These are phyloP conservation scores for Lissocephala sabroskyi DNA, from an alignment of 2,888 invertebrate species.

Conservation along the genomic window DNA sequence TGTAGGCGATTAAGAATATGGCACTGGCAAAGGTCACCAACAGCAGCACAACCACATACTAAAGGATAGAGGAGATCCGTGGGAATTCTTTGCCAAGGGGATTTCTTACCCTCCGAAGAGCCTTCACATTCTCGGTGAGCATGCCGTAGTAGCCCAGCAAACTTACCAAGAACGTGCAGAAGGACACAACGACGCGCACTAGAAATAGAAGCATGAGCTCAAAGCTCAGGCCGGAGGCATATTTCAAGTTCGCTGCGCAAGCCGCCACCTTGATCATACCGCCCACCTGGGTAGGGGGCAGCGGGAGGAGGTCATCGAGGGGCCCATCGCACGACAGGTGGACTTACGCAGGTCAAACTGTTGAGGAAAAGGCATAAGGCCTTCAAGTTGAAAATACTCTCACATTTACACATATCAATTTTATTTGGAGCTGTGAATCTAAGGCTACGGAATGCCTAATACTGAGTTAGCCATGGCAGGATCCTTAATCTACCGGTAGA, in stretches of 20 bases:
- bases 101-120: conserved; percentile 2
- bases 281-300: not conserved
- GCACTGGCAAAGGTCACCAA: not conserved
- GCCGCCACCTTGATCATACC: conserved; percentile 3
- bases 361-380: conserved; percentile 3
- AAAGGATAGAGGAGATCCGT: not conserved
- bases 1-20: not conserved
- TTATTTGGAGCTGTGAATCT: conserved; percentile 1
- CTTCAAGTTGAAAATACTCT: conserved; percentile 5
- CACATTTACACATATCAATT: no score
- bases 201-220: not conserved
- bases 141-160: conserved; percentile 3
- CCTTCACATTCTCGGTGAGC: not conserved
- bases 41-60: not conserved
- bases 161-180: not conserved
- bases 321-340: not conserved
- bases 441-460: not conserved
- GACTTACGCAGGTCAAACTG: conserved; percentile 5
- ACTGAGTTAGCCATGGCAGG: not conserved
- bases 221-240: not conserved
- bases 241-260: conserved; percentile 4
- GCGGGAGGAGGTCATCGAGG: no score
- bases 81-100: not conserved
- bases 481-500: conserved; percentile 35
- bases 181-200: not conserved